These are phyloP conservation scores for Myopa testacea DNA, from an alignment of 2,888 invertebrate species.

Conservation along the genomic window DNA sequence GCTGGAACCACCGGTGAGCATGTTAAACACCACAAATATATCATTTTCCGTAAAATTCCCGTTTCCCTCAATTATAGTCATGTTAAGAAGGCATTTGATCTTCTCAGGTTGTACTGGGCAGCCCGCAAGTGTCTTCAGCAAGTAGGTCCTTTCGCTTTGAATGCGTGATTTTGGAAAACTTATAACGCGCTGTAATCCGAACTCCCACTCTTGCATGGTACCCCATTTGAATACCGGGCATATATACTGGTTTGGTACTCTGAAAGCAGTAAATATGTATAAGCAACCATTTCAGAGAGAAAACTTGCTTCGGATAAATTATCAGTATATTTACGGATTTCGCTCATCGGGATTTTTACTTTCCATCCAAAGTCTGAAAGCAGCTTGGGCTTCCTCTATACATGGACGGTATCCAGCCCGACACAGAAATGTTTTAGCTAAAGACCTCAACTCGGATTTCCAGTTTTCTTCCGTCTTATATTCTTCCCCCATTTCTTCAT, in stretches of 20 bases:
- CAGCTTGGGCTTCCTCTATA: slow-evolving; percentile 78
- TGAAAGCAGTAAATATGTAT: slow-evolving; percentile 58
- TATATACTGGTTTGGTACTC: slow-evolving; percentile 80
- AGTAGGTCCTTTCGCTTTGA: slow-evolving; percentile 81
- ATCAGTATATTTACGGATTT: slow-evolving; percentile 76
- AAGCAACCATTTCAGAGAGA: not conserved
- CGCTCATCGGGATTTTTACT: slow-evolving; percentile 80
- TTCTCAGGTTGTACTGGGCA: slow-evolving; percentile 80
- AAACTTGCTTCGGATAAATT: not conserved
- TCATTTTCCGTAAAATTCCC: slow-evolving; percentile 83
- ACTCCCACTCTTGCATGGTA: slow-evolving; percentile 83
- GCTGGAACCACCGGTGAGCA: slow-evolving; percentile 77
- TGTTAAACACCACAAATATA: slow-evolving; percentile 79
- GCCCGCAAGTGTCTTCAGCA: slow-evolving; percentile 82
- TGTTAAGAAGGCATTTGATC: slow-evolving; percentile 75
- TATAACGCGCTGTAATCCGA: slow-evolving; percentile 81
- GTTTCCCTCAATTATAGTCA: slow-evolving; percentile 77
- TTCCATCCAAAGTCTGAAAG: slow-evolving; percentile 82
- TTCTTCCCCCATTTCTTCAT: slow-evolving; percentile 75
- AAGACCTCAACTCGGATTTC: slow-evolving; percentile 75
- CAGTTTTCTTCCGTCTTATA: slow-evolving; percentile 75
- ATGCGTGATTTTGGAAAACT: slow-evolving; percentile 79
- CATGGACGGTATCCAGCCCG: slow-evolving; percentile 83
- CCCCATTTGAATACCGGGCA: slow-evolving; percentile 89
- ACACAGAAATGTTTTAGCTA: slow-evolving; percentile 80